phyloP scores from a whole-genome alignment of 2,113 vertebrate species.

The Saccopteryx leptura region DNA sequence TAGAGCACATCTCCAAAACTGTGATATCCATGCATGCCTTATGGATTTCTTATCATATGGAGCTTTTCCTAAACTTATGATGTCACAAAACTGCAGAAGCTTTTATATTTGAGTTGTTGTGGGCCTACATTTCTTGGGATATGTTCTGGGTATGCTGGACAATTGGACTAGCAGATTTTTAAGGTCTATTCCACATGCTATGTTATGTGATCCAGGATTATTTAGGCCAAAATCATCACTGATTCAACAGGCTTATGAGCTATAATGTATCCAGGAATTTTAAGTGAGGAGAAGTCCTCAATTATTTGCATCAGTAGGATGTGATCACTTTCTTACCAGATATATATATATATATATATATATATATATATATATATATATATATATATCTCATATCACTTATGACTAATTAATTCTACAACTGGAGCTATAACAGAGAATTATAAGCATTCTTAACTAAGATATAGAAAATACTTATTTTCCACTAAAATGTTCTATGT shows the following conservation, averaged over 20 bases:
- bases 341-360: neutral
- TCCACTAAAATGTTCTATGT: neutral
- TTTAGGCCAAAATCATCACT: neutral
- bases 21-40: neutral
- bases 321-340: neutral
- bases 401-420: conserved; percentile 30
- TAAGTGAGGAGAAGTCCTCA: neutral
- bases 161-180: neutral
- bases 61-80: neutral
- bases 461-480: conserved; percentile 33
- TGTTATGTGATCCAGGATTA: neutral
- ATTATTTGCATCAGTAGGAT: neutral
- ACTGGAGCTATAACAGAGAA: neutral
- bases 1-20: neutral
- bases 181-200: neutral
- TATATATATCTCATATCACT: neutral
- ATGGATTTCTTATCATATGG: neutral
- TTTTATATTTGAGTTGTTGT: neutral
- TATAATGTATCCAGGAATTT: neutral
- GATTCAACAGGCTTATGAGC: neutral
- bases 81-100: neutral
- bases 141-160: neutral
- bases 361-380: neutral
- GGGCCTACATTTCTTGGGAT: neutral
- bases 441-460: conserved; percentile 25